Conservation (phyloP, 2,113 vertebrate genomes). For the Hassar affinis region DNA sequence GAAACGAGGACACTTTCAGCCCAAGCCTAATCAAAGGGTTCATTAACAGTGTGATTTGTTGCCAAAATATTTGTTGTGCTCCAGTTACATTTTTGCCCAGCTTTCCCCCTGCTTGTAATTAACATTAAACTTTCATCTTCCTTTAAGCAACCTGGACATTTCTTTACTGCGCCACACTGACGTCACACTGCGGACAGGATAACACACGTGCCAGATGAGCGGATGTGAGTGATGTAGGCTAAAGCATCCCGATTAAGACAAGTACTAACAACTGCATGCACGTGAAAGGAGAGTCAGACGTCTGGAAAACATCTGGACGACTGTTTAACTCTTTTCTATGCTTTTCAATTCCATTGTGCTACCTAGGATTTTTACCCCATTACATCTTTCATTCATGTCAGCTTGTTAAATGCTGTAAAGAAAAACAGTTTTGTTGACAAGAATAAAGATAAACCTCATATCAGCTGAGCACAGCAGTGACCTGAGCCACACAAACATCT, state of each 20-base stretch:
- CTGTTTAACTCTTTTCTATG: background rate
- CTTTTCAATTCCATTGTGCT: background rate
- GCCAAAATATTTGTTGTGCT: background rate
- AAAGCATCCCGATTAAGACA: background rate
- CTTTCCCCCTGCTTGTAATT: no score
- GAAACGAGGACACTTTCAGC: background rate
- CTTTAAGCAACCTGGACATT: background rate
- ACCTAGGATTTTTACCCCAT: background rate
- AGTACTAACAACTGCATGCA: no score
- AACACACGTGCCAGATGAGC: background rate
- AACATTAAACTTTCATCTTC: background rate
- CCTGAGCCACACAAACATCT: background rate
- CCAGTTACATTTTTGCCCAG: background rate
- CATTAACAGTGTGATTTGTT: background rate
- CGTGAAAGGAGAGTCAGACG: background rate
- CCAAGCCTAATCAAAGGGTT: background rate
- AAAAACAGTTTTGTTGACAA: background rate
- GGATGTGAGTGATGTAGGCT: background rate
- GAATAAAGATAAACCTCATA: slow-evolving; percentile 15
- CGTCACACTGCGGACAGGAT: background rate
- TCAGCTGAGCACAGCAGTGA: background rate
- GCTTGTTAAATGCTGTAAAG: background rate
- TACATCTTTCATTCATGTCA: background rate
- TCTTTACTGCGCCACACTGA: background rate
- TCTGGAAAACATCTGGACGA: no score